These are phyloP conservation scores for Drosophila bifasciata DNA, from an alignment of 1,140 invertebrate species.

Conservation along the genomic window DNA sequence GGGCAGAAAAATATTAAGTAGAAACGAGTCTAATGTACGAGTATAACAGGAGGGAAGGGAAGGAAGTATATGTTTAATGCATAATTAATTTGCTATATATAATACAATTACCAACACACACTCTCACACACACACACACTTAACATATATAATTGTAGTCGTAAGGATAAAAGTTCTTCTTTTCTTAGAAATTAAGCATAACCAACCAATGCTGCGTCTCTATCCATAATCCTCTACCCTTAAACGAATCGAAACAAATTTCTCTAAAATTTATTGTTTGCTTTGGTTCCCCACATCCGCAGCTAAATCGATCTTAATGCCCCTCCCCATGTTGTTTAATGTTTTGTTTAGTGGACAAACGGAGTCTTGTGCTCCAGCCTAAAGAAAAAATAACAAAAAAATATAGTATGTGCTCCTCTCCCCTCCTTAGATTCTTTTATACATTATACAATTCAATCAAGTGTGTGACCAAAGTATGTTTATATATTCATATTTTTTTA, in stretches of 20 bases:
- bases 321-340: constrained; percentile 51
- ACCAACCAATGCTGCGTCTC: constrained; percentile 63
- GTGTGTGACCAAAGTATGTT: constrained; percentile 60
- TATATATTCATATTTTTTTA: constrained; percentile 47
- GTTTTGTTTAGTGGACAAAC: constrained; percentile 68
- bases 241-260: constrained; percentile 15
- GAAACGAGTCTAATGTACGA: constrained; percentile 5
- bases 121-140: constrained; percentile 37
- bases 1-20: constrained; percentile 33
- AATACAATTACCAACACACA: constrained; percentile 20
- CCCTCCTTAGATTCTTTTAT: constrained; percentile 40
- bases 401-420: constrained; percentile 47
- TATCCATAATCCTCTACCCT: constrained; percentile 28
- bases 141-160: constrained; percentile 48
- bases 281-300: constrained; percentile 32
- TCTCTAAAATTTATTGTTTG: constrained; percentile 37
- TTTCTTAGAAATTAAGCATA: constrained; percentile 65
- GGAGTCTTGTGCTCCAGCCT: constrained; percentile 48
- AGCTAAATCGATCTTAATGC: constrained; percentile 35
- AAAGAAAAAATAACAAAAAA: constrained; percentile 2
- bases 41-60: neutral
- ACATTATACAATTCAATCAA: constrained; percentile 44
- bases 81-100: constrained; percentile 59
- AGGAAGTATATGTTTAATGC: constrained; percentile 59
- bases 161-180: constrained; percentile 72